A percentile compares a stretch with the other conserved stretches of the same genome.
These are phyloP conservation scores for Rhodinocichla rosea DNA, from an alignment of 2,113 vertebrate genomes.

Conservation along the genomic window DNA sequence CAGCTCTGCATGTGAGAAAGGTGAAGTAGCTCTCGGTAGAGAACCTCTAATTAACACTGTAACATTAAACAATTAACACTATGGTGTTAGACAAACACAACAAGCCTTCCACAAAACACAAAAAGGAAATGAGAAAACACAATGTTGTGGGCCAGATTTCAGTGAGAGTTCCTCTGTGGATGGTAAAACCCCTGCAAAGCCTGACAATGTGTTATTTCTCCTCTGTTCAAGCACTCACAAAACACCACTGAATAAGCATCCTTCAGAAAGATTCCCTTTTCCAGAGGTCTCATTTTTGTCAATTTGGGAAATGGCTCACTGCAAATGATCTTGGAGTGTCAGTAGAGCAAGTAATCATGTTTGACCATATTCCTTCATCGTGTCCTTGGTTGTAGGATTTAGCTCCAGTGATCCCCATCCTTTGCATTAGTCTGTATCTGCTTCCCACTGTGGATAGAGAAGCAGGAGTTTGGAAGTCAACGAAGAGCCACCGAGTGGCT, in stretches of 20 bases:
- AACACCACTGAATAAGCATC: background rate
- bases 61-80: background rate
- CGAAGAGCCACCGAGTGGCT: background rate
- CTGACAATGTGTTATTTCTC: background rate
- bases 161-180: background rate
- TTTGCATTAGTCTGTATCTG: accelerated
- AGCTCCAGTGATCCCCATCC: background rate
- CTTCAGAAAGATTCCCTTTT: background rate
- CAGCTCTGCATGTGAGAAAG: background rate
- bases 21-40: background rate
- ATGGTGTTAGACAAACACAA: background rate
- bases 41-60: background rate
- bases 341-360: background rate
- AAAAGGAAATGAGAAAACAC: background rate
- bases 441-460: background rate
- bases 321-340: background rate
- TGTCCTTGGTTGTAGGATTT: background rate
- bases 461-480: background rate
- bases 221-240: background rate
- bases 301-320: background rate
- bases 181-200: background rate
- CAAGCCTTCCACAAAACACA: background rate
- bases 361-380: background rate
- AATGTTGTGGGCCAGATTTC: background rate
- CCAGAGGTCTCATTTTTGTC: background rate